Percentiles rank a stretch among this genome's conserved stretches.
Conservation (phyloP, 92 coral and sea anemone genomes). For the Siderastrea radians region DNA sequence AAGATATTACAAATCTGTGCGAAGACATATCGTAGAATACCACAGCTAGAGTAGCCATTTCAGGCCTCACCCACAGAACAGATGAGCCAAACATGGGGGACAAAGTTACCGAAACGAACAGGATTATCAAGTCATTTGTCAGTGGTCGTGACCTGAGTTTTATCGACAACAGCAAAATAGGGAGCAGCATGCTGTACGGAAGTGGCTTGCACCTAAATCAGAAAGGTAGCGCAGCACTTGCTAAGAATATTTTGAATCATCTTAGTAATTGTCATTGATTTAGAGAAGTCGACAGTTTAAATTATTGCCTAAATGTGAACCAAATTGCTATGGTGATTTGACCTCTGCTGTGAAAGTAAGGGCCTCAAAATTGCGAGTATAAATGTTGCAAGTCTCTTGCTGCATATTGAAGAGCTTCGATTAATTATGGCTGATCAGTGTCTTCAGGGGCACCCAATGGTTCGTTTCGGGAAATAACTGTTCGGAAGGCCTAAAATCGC, state of each 20-base stretch:
- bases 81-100: no score
- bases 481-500: no score
- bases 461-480: no score
- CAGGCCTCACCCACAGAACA: no score
- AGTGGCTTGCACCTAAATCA: constrained; percentile 48
- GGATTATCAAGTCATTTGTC: no score
- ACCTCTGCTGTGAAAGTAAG: constrained; percentile 35
- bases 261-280: constrained; percentile 27
- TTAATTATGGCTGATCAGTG: constrained; percentile 19
- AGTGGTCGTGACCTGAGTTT: no score
- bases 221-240: constrained; percentile 48
- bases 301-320: constrained; percentile 34
- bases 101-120: no score
- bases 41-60: no score
- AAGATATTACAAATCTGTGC: no score
- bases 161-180: no score
- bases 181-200: constrained; percentile 6
- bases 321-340: constrained; percentile 35
- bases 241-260: constrained; percentile 24
- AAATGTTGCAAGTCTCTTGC: constrained; percentile 29
- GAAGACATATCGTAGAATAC: no score
- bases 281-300: constrained; percentile 37
- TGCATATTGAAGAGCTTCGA: constrained; percentile 54
- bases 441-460: no score
- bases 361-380: constrained; percentile 38